Evolutionary conservation across 2,888 invertebrate genomes (phyloP), one percentile per base, ranked within the genome.

Genomic region (Ecdyonurus torrentis): DNA sequence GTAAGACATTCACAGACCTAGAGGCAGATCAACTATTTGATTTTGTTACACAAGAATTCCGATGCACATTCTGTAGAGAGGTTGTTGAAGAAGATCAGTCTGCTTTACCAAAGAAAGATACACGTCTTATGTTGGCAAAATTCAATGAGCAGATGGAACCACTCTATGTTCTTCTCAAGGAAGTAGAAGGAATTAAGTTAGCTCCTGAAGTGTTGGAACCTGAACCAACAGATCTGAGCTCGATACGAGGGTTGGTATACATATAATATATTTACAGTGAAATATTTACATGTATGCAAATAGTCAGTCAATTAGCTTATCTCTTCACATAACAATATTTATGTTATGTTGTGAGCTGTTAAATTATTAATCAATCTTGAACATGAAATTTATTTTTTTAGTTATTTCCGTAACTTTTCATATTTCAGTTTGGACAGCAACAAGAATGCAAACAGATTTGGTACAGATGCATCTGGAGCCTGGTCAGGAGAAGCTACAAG

Each of bases 401-500:
- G 18, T 15, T 53, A 61, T 10, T 24, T 61, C 25, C 23, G 18
- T 22, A 10, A 15, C 5, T 2, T 24, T 19, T 23, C 25, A 37
- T n/a, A n/a, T n/a, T 63, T 7, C 24, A 64, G 62, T 20, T 25
- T 64, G 58, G 63, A 63, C 23, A 59, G 58, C 23, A 59, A 58
- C 20, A 63, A 60, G 20, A 20, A 58, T 50, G n/a, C 24, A 15
- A 37, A 10, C 7, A 5, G 37, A 37, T 5, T 15, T 5, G 7
- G 7, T 10, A 15, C 7, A 5, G 37, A 37, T 15, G 15, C 37
- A 37, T 37, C 37, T 18, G 63, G 20, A 15, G 59, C 63, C 68
- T 96, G 96, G 96, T 94, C 94, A n/a, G 95, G 95, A 52, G 94
- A 95, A 74, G 90, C 92, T 20, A 91, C 93, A 0, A 82, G 92